phyloP scores from a whole-genome alignment of 1,140 invertebrate genomes.

The Zaprionus inermis region DNA sequence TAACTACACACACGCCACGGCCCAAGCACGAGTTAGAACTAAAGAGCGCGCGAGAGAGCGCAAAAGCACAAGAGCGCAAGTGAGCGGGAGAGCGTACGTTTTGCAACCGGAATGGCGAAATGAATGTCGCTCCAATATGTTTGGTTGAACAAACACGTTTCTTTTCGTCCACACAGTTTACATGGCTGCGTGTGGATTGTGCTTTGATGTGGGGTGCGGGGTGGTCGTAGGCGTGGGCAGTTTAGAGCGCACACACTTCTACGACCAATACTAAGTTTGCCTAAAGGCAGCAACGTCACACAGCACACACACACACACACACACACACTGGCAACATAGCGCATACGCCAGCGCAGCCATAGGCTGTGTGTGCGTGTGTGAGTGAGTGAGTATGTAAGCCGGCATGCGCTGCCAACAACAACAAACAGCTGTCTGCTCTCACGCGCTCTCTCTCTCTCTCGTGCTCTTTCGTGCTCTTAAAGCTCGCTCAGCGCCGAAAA shows the following conservation, averaged over 20 bases:
- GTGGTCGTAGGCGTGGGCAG: slow-evolving; percentile 35
- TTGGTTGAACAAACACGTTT: slow-evolving; percentile 29
- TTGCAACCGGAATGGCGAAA: slow-evolving; percentile 11
- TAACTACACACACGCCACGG: slow-evolving; percentile 42
- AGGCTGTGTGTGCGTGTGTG: not conserved
- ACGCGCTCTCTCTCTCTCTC: not conserved
- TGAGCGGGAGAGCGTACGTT: slow-evolving; percentile 34
- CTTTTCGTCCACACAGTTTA: slow-evolving; percentile 18
- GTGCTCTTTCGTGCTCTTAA: slow-evolving; percentile 52
- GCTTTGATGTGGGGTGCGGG: slow-evolving; percentile 7
- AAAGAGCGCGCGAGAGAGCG: slow-evolving; percentile 28
- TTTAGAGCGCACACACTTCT: not conserved
- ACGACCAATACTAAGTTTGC: slow-evolving; percentile 24
- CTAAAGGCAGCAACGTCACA: slow-evolving; percentile 15
- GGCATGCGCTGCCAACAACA: slow-evolving; percentile 61
- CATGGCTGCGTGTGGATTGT: slow-evolving; percentile 5
- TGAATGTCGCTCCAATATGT: slow-evolving; percentile 6
- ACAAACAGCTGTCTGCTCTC: slow-evolving; percentile 56
- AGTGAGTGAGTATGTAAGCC: slow-evolving; percentile 32
- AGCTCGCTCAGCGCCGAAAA: slow-evolving; percentile 48
- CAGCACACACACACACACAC: slow-evolving; percentile 27
- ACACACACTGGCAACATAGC: slow-evolving; percentile 37
- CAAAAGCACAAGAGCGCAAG: slow-evolving; percentile 51
- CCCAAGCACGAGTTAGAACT: slow-evolving; percentile 73
- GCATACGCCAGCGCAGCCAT: slow-evolving; percentile 51